A percentile compares a stretch with the other conserved stretches of the same genome.
These are phyloP conservation scores for Fistularia tabacaria DNA, from an alignment of 2,797 vertebrate genomes.

Conservation along the genomic window DNA sequence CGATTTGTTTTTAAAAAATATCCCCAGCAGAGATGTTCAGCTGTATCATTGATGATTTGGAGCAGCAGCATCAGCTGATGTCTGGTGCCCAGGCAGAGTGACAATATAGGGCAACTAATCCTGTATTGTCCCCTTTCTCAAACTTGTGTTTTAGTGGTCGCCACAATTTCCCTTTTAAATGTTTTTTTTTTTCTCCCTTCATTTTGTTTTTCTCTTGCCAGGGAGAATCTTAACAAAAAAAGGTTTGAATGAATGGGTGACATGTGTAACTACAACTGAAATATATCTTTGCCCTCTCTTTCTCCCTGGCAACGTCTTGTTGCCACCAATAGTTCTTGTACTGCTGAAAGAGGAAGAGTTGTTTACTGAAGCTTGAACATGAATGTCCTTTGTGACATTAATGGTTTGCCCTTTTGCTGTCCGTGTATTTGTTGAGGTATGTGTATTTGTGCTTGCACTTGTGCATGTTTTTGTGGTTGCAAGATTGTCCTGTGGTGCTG, in stretches of 20 bases:
- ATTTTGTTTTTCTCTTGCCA: constrained; percentile 1
- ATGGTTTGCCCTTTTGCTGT: constrained; percentile 60
- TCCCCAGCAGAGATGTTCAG: neutral
- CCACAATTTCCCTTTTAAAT: neutral
- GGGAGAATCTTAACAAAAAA: constrained; percentile 20
- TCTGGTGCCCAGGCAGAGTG: neutral
- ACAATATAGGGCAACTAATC: neutral
- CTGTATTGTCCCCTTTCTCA: neutral
- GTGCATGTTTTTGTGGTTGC: no score
- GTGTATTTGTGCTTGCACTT: neutral
- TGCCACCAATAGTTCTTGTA: constrained; percentile 27
- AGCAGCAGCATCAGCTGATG: no score
- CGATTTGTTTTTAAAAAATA: neutral
- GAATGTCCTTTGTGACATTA: constrained; percentile 61
- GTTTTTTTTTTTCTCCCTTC: no score
- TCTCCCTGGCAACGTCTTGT: constrained; percentile 56
- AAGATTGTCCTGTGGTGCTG: no score
- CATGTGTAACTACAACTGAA: constrained; percentile 27
- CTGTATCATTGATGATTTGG: constrained; percentile 4
- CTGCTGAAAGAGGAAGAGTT: constrained; percentile 43
- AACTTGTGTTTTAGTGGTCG: neutral
- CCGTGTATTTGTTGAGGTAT: constrained; percentile 26
- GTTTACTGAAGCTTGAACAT: constrained; percentile 56
- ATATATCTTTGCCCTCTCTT: constrained; percentile 27
- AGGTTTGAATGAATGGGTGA: constrained; percentile 7